Conservation (phyloP, 92 coral and sea anemone genomes). For the Epizoanthus ramosus region DNA sequence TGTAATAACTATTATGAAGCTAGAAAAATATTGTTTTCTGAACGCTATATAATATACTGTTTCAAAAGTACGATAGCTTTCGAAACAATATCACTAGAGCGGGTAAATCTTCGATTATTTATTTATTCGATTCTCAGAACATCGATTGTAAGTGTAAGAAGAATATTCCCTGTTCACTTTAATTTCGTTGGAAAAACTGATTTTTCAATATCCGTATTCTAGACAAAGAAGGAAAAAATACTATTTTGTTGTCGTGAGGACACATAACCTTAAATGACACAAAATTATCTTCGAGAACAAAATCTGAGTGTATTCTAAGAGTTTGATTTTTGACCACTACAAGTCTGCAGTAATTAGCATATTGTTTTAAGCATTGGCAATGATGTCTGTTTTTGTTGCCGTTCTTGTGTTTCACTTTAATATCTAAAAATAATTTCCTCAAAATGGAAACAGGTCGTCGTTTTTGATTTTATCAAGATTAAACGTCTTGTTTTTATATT, state of each 20-base stretch:
- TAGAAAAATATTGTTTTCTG: too few relatives aligned
- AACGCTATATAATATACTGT: too few relatives aligned
- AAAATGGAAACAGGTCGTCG: too few relatives aligned
- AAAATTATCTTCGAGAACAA: background rate
- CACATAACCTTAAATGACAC: background rate
- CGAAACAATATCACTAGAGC: too few relatives aligned
- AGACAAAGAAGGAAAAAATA: background rate
- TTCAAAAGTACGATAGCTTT: too few relatives aligned
- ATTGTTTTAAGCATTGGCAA: conserved; percentile 6
- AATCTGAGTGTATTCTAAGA: background rate
- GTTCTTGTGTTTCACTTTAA: background rate
- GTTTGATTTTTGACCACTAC: conserved; percentile 10
- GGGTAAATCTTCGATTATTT: too few relatives aligned
- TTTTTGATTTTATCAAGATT: background rate
- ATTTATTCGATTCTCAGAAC: too few relatives aligned
- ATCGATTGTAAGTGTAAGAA: background rate
- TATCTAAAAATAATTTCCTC: background rate
- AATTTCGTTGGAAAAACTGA: background rate
- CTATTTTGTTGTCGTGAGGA: background rate
- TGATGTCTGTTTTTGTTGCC: background rate
- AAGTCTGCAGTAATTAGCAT: conserved; percentile 18
- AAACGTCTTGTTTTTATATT: background rate
- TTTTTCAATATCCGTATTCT: too few relatives aligned
- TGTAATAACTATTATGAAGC: too few relatives aligned
- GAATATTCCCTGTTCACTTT: background rate